Conservation (phyloP, 2,797 vertebrate species). For the Picus viridis region DNA sequence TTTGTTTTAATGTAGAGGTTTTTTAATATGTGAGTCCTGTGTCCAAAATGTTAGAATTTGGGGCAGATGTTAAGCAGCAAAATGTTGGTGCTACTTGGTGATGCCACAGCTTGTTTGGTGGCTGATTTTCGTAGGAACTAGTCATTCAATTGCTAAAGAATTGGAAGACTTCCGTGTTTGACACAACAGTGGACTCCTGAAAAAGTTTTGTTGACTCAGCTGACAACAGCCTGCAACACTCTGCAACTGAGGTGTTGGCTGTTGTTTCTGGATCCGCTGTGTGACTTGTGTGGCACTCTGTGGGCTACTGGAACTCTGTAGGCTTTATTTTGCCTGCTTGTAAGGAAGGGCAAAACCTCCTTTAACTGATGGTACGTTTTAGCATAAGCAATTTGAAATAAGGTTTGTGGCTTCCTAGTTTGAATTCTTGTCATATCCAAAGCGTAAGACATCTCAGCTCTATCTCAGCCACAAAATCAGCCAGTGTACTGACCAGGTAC, state of each 20-base stretch:
- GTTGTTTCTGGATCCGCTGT: background rate
- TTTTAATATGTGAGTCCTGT: background rate
- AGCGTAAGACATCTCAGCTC: background rate
- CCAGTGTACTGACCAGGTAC: background rate
- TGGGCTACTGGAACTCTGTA: background rate
- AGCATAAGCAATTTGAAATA: background rate
- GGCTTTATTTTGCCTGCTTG: background rate
- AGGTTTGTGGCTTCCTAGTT: background rate
- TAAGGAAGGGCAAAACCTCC: background rate
- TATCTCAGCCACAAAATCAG: background rate
- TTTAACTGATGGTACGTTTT: background rate
- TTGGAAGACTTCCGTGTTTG: background rate
- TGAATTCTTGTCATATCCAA: background rate
- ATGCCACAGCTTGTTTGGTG: background rate
- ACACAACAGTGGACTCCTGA: background rate
- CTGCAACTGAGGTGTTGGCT: background rate
- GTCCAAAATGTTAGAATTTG: background rate
- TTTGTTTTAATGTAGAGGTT: background rate
- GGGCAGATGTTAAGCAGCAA: no score
- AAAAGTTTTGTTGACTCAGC: background rate
- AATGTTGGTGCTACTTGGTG: background rate
- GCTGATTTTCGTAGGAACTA: background rate
- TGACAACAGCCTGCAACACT: background rate
- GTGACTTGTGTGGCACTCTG: background rate
- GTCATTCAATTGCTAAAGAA: background rate